Conservation (phyloP, 2,888 invertebrate genomes). For the Acronicta psi region DNA sequence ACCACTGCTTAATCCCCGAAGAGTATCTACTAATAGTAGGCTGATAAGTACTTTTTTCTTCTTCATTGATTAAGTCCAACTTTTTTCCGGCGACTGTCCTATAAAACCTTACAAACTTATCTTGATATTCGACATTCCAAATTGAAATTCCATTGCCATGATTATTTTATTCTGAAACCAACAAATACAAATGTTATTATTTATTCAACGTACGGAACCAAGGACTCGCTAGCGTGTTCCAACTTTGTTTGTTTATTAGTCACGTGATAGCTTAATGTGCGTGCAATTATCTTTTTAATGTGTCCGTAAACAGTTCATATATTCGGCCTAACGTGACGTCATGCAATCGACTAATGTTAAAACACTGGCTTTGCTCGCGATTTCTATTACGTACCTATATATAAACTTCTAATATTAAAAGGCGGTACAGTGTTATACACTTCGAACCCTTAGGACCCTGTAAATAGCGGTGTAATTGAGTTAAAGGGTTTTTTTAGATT, state of each 20-base stretch:
- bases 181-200: neutral
- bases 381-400: neutral
- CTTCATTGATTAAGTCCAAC: neutral
- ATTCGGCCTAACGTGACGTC: conserved; percentile 34
- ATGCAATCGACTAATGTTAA: conserved; percentile 6
- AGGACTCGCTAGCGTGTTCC: neutral
- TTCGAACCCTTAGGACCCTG: no score
- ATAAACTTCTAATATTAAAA: no score
- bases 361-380: neutral
- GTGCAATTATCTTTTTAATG: conserved; percentile 20
- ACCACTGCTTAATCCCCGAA: no score
- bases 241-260: neutral
- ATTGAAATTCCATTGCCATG: neutral
- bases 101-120: neutral
- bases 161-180: conserved; percentile 1
- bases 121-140: neutral
- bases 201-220: conserved; percentile 3
- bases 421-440: no score
- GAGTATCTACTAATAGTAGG: no score
- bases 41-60: no score
- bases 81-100: neutral
- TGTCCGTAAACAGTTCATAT: conserved; percentile 5
- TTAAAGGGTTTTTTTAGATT: no score
- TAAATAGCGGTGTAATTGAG: no score
- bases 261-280: conserved; percentile 16